Conservation (phyloP, 2,113 vertebrate genomes). For the Mola mola region DNA sequence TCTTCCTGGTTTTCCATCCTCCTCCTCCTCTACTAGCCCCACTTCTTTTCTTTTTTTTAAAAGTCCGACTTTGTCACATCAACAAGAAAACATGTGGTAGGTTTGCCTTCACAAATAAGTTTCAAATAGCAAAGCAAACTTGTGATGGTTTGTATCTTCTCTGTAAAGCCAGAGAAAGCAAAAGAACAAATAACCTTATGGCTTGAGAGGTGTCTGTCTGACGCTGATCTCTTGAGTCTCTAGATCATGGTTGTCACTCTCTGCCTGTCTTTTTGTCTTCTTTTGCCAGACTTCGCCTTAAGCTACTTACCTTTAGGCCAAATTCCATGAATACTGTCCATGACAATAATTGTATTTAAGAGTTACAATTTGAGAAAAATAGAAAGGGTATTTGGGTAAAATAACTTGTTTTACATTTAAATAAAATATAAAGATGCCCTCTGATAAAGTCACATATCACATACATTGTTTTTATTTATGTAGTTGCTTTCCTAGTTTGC, state of each 20-base stretch:
- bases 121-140: not conserved
- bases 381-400: too few relatives aligned
- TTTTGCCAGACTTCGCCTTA: not conserved
- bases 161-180: slow-evolving; percentile 16
- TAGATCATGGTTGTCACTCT: slow-evolving; percentile 31
- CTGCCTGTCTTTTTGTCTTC: slow-evolving; percentile 3
- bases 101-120: slow-evolving; percentile 17
- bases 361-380: not conserved
- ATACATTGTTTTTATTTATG: slow-evolving; percentile 42
- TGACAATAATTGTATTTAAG: slow-evolving; percentile 2
- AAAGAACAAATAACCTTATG: slow-evolving; percentile 15
- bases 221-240: slow-evolving; percentile 2
- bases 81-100: too few relatives aligned
- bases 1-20: too few relatives aligned
- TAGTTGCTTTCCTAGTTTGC: slow-evolving; percentile 19
- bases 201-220: slow-evolving; percentile 29
- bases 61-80: too few relatives aligned
- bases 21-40: too few relatives aligned
- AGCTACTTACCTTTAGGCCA: not conserved
- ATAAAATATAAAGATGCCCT: slow-evolving; percentile 17
- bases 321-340: not conserved
- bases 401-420: too few relatives aligned
- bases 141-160: not conserved
- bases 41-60: too few relatives aligned
- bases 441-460: slow-evolving; percentile 34